Evolutionary conservation across 2,797 vertebrate species (phyloP).

Genomic region (Poecilia velifera): DNA sequence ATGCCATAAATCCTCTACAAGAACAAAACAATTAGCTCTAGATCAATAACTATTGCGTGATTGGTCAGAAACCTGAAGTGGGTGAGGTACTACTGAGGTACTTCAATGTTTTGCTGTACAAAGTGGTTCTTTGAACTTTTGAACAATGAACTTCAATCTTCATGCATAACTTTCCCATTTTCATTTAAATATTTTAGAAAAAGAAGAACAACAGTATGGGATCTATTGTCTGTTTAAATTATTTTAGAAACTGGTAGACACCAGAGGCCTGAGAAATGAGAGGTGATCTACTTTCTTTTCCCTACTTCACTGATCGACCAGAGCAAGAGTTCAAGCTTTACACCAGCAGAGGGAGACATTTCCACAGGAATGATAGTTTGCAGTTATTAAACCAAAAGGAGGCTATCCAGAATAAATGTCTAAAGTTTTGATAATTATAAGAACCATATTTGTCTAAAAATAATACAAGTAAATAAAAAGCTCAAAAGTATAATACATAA

Average conservation of each 20-base stretch:
- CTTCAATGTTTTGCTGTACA: neutral
- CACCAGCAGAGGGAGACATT: slow-evolving; percentile 68
- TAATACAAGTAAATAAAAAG: neutral
- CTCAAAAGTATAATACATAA: neutral
- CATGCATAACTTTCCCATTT: neutral
- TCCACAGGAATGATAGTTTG: slow-evolving; percentile 32
- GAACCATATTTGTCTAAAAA: neutral
- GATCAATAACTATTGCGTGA: neutral
- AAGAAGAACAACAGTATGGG: neutral
- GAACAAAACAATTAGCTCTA: neutral
- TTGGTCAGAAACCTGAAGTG: neutral
- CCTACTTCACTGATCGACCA: neutral
- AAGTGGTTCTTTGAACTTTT: neutral
- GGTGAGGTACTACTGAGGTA: neutral
- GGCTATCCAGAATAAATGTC: neutral
- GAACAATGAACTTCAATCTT: neutral
- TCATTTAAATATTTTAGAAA: neutral
- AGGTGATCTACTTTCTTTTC: too few relatives aligned
- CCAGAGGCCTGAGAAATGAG: neutral
- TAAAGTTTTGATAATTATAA: neutral
- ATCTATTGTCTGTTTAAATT: neutral
- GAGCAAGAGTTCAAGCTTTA: neutral
- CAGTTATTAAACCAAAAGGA: neutral
- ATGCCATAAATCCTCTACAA: neutral
- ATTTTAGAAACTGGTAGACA: neutral